Percentiles rank a stretch among this genome's conserved stretches.
Conservation (phyloP, 2,888 invertebrate genomes). For the Agrotis exclamationis region DNA sequence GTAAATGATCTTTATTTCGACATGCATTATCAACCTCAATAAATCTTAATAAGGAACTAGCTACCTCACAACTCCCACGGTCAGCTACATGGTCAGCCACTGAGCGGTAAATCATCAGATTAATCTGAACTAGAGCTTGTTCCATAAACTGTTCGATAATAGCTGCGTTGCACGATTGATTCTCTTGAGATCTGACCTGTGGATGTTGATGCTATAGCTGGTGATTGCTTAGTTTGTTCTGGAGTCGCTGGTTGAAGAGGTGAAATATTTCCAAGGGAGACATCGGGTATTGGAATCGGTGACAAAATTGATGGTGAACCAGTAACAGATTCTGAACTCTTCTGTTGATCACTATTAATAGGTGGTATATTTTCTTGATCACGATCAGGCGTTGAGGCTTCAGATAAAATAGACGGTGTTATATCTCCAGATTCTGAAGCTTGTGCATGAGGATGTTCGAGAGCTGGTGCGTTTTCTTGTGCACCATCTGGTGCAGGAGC, state of each 20-base stretch:
- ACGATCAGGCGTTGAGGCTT: not conserved
- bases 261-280: not conserved
- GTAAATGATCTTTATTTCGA: no score
- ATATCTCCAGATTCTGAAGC: not conserved
- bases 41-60: no score
- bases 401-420: not conserved
- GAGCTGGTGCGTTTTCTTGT: not conserved
- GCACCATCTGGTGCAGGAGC: not conserved
- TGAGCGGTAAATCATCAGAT: not conserved
- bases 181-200: slow-evolving; percentile 1
- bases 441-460: not conserved
- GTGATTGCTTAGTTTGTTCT: not conserved
- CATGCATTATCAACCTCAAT: no score
- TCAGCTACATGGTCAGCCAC: no score
- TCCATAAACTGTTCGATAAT: slow-evolving; percentile 1
- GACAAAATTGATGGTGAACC: slow-evolving; percentile 3
- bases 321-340: not conserved
- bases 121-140: not conserved
- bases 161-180: not conserved
- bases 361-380: slow-evolving; percentile 3
- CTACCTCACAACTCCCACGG: no score
- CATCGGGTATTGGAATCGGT: not conserved
- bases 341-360: slow-evolving; percentile 1
- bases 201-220: not conserved
- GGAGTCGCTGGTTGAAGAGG: not conserved